These are phyloP conservation scores for Drosophila sucinea DNA, from an alignment of 1,140 invertebrate genomes.

Conservation along the genomic window DNA sequence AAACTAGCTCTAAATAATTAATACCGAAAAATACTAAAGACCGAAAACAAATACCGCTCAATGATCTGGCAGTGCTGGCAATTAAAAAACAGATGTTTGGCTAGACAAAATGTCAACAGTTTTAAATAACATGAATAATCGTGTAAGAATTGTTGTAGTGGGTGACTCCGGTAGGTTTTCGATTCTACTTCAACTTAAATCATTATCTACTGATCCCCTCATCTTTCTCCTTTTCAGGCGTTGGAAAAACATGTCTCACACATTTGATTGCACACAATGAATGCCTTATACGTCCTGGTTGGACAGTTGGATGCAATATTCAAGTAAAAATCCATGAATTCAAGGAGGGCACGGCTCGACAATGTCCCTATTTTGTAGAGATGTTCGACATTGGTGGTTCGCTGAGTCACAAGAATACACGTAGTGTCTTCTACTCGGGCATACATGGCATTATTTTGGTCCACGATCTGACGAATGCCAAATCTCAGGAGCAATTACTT, in stretches of 20 bases:
- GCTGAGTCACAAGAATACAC: slow-evolving; percentile 94
- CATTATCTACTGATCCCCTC: background rate
- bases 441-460: slow-evolving; percentile 97
- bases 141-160: slow-evolving; percentile 93
- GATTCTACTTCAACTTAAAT: background rate
- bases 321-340: slow-evolving; percentile 98
- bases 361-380: slow-evolving; percentile 97
- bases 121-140: slow-evolving; percentile 84
- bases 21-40: background rate
- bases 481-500: slow-evolving; percentile 96
- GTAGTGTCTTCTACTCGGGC: slow-evolving; percentile 96
- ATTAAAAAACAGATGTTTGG: too few relatives aligned
- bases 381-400: slow-evolving; percentile 98
- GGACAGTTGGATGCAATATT: slow-evolving; percentile 97
- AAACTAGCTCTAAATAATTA: background rate
- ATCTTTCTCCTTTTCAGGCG: slow-evolving; percentile 85
- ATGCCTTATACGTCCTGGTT: slow-evolving; percentile 92
- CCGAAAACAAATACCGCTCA: background rate
- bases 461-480: slow-evolving; percentile 97
- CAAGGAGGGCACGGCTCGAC: slow-evolving; percentile 95
- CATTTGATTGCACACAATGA: slow-evolving; percentile 96
- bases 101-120: slow-evolving; percentile 84
- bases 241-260: slow-evolving; percentile 97
- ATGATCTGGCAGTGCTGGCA: too few relatives aligned
- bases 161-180: slow-evolving; percentile 92